phyloP scores from a whole-genome alignment of 1,140 invertebrate species.

The Kradibia gibbosae region DNA sequence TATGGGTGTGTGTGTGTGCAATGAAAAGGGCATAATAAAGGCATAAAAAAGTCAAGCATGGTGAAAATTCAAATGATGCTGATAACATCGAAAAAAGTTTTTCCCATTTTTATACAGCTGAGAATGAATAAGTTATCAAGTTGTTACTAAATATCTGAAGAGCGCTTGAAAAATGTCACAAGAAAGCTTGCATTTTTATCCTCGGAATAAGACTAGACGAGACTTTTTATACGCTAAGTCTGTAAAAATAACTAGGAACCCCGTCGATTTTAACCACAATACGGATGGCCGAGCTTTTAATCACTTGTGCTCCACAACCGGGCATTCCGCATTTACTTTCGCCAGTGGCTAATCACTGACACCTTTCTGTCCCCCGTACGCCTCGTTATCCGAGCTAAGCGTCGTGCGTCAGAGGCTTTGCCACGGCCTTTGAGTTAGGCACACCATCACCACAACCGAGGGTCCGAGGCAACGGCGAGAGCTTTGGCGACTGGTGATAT shows the following conservation, averaged over 20 bases:
- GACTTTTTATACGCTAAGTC: too few species aligned
- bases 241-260: neutral
- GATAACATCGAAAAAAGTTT: too few species aligned
- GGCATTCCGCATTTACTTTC: neutral
- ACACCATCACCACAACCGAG: neutral
- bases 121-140: too few species aligned
- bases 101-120: too few species aligned
- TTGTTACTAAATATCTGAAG: too few species aligned
- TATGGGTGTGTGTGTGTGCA: too few species aligned
- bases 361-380: neutral
- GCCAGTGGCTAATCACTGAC: neutral
- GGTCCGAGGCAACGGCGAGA: neutral
- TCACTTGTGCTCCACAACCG: neutral
- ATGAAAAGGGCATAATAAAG: too few species aligned
- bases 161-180: too few species aligned
- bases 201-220: too few species aligned
- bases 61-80: too few species aligned
- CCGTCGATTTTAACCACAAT: neutral
- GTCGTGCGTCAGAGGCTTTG: neutral
- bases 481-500: neutral
- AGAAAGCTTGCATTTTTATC: too few species aligned
- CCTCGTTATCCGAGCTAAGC: neutral
- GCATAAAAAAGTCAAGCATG: too few species aligned
- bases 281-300: neutral
- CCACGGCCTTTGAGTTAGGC: slow-evolving; percentile 1